Base-by-base conservation (phyloP, 2,888 invertebrate species). In the Xylocampa areola region DNA sequence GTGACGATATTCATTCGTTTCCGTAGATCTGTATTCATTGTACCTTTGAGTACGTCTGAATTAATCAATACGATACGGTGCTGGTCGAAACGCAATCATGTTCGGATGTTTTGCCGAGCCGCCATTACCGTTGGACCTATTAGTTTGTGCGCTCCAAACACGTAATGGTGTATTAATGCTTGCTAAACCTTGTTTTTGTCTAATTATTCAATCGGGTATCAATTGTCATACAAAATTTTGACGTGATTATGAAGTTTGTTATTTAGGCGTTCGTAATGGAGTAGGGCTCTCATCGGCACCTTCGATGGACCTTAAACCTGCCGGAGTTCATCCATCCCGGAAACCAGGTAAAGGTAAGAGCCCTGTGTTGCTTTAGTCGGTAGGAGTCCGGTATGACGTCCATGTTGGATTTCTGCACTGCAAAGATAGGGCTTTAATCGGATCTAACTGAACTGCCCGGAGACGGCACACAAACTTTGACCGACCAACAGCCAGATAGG, bases 91-190 rank as follows among this genome's bases (percentile, higher is more conserved):
- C 17, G 50, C 64, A 64, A 64, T 54, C 50, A 53, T 64, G 25
- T 21, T 14, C 49, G 29, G 32, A 36, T 62, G 48, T 58, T 73
- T 50, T 50, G 66, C 63, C 55, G 37, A 30, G 37, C 48, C 37
- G 41, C 53, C 62, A 59, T 36, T 53, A 45, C 41, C n/a, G 59
- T 65, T 61, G 64, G 53, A 63, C 49, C 53, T 60, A 68, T 72
- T 65, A 62, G 62, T 68, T 67, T 45, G 66, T 66, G 63, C 61
- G 40, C 47, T 17, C 44, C 51, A 29, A 13, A 48, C 50, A 47
- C 47, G 25, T 25, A 29, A 41, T 44, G 39, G 35, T 27, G 19
- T 35, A 55, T 49, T 45, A 39, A 53, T 37, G 36, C 27, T 25
- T 21, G n/a, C n/a, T n/a, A 29, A n/a, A 45, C n/a, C 32, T 39